These are phyloP conservation scores for Trialeurodes vaporariorum DNA, from an alignment of 1,140 invertebrate species.

Conservation along the genomic window DNA sequence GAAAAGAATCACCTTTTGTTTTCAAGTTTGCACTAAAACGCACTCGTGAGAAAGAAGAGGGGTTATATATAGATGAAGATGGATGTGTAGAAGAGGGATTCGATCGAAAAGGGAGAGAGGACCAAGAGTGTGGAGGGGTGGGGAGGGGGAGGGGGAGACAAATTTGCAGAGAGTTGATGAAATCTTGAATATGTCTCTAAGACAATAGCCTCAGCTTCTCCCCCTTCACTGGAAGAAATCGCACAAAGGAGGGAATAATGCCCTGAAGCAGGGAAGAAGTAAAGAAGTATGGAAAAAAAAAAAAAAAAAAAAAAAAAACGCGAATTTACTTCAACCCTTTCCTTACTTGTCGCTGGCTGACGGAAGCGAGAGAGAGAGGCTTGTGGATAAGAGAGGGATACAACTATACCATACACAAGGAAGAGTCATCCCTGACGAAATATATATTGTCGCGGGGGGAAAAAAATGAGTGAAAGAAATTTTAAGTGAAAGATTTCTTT, in stretches of 20 bases:
- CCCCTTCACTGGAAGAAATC: neutral
- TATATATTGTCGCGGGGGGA: neutral
- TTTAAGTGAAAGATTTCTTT: constrained; percentile 1
- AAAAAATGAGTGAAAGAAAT: neutral
- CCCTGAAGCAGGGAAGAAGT: neutral
- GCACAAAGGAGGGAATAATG: neutral
- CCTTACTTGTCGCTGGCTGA: neutral
- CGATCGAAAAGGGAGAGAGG: neutral
- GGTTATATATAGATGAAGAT: too few species aligned
- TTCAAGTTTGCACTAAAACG: neutral
- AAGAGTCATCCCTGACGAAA: neutral
- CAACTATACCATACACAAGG: too few species aligned
- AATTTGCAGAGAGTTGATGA: neutral
- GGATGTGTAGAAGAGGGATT: too few species aligned
- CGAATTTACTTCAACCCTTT: neutral
- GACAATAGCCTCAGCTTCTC: neutral
- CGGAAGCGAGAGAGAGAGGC: neutral
- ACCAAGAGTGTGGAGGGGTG: neutral
- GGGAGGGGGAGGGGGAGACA: neutral
- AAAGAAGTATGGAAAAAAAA: neutral
- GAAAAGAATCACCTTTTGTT: neutral
- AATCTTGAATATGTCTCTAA: neutral
- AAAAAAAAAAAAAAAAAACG: neutral
- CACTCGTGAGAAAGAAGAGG: neutral
- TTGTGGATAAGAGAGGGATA: too few species aligned